Evolutionary conservation across 23 tunicate genomes (phyloP), one percentile per base, ranked within the genome.

Genomic region (Clavelina lepadiformis): DNA sequence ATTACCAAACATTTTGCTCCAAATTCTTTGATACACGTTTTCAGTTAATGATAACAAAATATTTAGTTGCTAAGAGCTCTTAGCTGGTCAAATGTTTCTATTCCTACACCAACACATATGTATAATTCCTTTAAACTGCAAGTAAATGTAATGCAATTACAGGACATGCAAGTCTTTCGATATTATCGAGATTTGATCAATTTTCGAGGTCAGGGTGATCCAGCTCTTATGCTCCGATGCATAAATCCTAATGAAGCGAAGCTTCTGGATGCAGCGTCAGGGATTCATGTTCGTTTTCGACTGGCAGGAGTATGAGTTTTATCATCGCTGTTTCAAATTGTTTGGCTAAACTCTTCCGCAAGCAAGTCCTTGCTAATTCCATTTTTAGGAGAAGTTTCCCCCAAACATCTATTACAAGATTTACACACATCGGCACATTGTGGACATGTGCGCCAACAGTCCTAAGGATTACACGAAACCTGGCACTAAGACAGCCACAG

Each of bases 381-480:
- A 31, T 72, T 31, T 79, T 22, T 49, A 89, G 97, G 97, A 89
- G 28, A 81, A 81, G 53, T 89, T 89, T 64, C 97, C 97, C 8
- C 97, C 97, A 5, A 89, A 81, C 35, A 89, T 89, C 13, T 89
- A 77, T 55, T 89, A 89, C 79, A 89, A 89, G 52, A 94, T 86
- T 23, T 86, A 72, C 85, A 94, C 95, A 45, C 95, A 86, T 64
- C 84, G 95, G 1, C 99, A 84, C 21, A 69, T 86, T 5, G 65
- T 72, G 0, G 99, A 94, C 60, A 63, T 94, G 73, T 86, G 99
- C 35, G 81, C 99, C 1, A 76, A 80, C 61, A 94, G 99, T 41
- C 98, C 98, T 3, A 91, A 91, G 57, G 98, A 82, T 61, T 91
- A 91, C 74, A 91, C 97, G 7, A 70, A 63, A 32, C 65, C 72